Base-by-base conservation (phyloP, 1,140 invertebrate species). In the Pseudomyrmex cubaensis region DNA sequence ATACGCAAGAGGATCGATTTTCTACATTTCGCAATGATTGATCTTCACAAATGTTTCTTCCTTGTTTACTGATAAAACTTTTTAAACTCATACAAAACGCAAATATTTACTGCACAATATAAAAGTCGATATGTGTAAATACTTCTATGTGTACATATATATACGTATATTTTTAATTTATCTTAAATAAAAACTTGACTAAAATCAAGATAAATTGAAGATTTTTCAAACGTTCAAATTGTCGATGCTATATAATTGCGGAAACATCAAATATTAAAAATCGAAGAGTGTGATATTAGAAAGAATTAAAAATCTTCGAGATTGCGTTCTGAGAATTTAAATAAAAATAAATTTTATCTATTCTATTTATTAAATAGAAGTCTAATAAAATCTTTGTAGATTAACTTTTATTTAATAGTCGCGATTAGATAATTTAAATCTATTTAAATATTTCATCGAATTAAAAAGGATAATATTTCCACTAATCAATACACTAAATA, bases 1-100 rank as follows among this genome's bases (percentile, higher is more conserved):
- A 69, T 78, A 69, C 62, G 17, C 44, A 1, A 12, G 35, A 20
- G 25, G 50, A 77, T 77, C 74, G 62, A 56, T 77, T 56, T 77
- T 13, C 54, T 15, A 12, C 74, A 15, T 63, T 61, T 59, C 20
- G 22, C 73, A 10, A 22, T 48, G n/a, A 61, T 66, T 69, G 75
- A 59, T 46, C 54, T 52, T 66, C 62, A 50, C 50, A 2, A 52
- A 76, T 52, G n/a, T 66, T 12, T 35, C 35, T 56, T 22, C 57
- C 13, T n/a, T 25, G 8, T 8, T 5, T 25, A 25, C 56, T 35
- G 5, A 20, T 76, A 1, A 62, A 61, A 48, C 25, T 54, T 13
- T 54, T 20, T 8, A 13, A 70, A 15, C 54, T 70, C 15, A 54
- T 54, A 8, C 9, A 25, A 70, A n/a, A 25, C 5, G 8, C 46